Base-by-base conservation (phyloP, 1,140 invertebrate species). In the Scaptomyza pallida region DNA sequence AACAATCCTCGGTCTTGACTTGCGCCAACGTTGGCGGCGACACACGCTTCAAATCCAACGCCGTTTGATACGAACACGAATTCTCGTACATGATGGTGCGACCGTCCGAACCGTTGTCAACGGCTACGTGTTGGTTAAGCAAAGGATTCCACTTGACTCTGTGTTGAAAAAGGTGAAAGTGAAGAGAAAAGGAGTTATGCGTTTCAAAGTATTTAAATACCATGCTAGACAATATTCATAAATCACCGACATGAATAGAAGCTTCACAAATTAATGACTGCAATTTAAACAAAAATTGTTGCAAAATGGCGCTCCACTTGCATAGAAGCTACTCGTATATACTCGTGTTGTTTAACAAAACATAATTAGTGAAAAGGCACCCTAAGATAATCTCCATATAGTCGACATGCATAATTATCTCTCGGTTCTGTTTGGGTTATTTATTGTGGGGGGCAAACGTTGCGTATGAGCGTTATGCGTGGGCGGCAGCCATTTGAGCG, bases 31-130 rank as follows among this genome's bases (percentile, higher is more conserved):
- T 89, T n/a, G 91, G 89, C 52, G 92, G 91, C 63, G 93, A 93
- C 73, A 93, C 94, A 80, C 96, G 93, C 92, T 97, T 97, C 82
- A 97, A 92, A 92, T 97, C 96, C 76, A 97, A 93, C 80, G 96
- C 96, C 91, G 94, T 95, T 91, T 96, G 95, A 93, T 97, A 97
- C 91, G 96, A 97, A 93, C 96, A 97, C 82, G 95, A 95, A 92
- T 96, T 97, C 93, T 97, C 96, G 94, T 97, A 97, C 96, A 97
- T 97, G 80, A 64, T 75, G 76, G 72, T 72, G 57, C 77, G 71
- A 54, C 65, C 78, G 57, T 69, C 64, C 23, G 61, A 56, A 75
- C 62, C 74, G 64, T n/a, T n/a, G n/a, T 78, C 72, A 43, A 67
- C 73, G 70, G 80, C 47, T 65, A 78, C 75, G 67, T 90, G 76